Evolutionary conservation across 2,113 vertebrate genomes (phyloP), one percentile per base, ranked within the genome.

Genomic region (Larimichthys polyactis): DNA sequence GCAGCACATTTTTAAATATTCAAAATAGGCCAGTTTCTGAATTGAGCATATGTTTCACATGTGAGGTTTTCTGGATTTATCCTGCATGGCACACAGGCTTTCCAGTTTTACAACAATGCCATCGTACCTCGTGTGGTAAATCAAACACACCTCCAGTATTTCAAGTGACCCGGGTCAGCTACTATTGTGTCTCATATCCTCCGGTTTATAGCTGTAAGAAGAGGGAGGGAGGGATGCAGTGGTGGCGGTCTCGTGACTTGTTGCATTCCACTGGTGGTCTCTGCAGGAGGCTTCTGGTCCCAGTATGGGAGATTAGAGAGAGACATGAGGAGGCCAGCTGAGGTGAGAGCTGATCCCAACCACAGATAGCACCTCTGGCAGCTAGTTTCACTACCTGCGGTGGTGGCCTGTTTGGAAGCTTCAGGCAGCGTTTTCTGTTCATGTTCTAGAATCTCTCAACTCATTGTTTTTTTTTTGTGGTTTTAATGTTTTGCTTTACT

Each of bases 161-260:
- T 87, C 58, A 64, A 67, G 71, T 87, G 88, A 88, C 85, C 84
- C 17, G 4, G 88, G 84, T 90, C 85, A 78, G 75, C 70, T 49
- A 15, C 80, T 27, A 75, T 87, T 89, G 89, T 91, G 86, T 91
- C 89, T 92, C 90, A 94, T 90, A 92, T 91, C 89, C 90, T 93
- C 63, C 32, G 4, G 63, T 91, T 93, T 86, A 91, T 85, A 76
- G 75, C 83, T 29, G 75, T 67, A 73, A 67, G 27, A 67, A 71
- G 20, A 27, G 63, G 20, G 81, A 79, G 75, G 80, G 86, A 57
- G 79, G 57, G 73, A 89, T 85, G 83, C 62, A 79, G 81, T 59
- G 46, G 84, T 81, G 81, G 88, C 75, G 14, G 90, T 91, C 89
- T 90, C 63, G 67, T 88, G 89, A 89, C 87, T 91, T 90, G 88